Base-by-base conservation (phyloP, 1,140 invertebrate species). In the honey bee (Apis mellifera) region DNA sequence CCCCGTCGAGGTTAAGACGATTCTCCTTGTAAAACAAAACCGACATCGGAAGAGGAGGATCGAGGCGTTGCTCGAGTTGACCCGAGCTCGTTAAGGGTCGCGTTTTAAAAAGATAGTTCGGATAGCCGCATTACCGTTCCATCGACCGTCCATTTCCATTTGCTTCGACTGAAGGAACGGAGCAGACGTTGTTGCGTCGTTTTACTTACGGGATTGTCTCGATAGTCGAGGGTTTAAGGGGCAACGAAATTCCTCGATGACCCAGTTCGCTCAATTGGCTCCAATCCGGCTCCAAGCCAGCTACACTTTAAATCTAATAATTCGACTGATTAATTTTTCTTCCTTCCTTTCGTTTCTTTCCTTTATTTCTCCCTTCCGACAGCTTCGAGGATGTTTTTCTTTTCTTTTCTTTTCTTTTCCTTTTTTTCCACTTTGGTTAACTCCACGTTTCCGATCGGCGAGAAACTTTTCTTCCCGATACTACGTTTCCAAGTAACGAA, bases 201-300 rank as follows among this genome's bases (percentile, higher is more conserved):
- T 65, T 65, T n/a, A 65, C 19, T 76, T 17, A 23, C 21, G 26
- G 15, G n/a, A 50, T 42, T 26, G 74, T 54, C 54, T 76, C 71
- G 55, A 48, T n/a, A 12, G 19, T 52, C 52, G 26, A 8, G 17
- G 26, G 12, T 23, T 76, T 54, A n/a, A 60, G 57, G 9, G 57
- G 21, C 12, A n/a, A 74, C 48, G 74, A 65, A 52, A 54, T 65
- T 65, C 60, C 32, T 73, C 71, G 74, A 54, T 76, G 42, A 13
- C 55, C 71, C 19, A 74, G 54, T 60, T 21, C 19, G 19, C 17
- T 71, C 23, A 55, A 71, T 75, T 64, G 50, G 48, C 9, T n/a
- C 23, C 23, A 50, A 9, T 26, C 23, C 50, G 55, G 15, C 15
- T n/a, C n/a, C n/a, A 13, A 76, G 21, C 23, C 9, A 17, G 26